A percentile compares a stretch with the other conserved stretches of the same genome.
These are phyloP conservation scores for Ashinkailepas kermadecensis DNA, from an alignment of 2,888 invertebrate genomes.

Conservation along the genomic window DNA sequence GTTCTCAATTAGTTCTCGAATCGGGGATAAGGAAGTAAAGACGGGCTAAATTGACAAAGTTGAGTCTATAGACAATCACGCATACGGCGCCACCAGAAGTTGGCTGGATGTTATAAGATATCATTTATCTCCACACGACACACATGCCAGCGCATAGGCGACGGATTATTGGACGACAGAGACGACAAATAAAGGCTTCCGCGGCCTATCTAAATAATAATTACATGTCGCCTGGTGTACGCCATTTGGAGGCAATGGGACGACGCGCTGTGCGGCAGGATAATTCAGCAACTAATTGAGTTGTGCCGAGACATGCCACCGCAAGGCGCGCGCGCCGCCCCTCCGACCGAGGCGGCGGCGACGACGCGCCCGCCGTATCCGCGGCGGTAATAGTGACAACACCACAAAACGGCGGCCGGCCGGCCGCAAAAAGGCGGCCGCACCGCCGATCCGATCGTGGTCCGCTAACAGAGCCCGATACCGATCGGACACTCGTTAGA, in stretches of 20 bases:
- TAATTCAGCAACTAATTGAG: slow-evolving; percentile 7
- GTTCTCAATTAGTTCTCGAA: slow-evolving; percentile 18
- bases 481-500: not conserved
- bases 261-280: not conserved
- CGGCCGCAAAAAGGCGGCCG: too few species aligned
- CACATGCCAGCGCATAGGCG: not conserved
- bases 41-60: slow-evolving; percentile 18
- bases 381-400: not conserved
- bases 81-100: not conserved
- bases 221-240: not conserved
- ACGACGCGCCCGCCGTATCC: not conserved
- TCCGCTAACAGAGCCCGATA: not conserved
- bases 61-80: slow-evolving; percentile 7
- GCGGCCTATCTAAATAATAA: not conserved
- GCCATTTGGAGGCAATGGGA: not conserved
- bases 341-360: not conserved
- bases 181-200: slow-evolving; percentile 4
- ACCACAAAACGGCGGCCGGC: not conserved
- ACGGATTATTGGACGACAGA: not conserved
- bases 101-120: slow-evolving; percentile 2
- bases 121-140: not conserved
- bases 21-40: slow-evolving; percentile 5
- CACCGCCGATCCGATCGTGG: too few species aligned
- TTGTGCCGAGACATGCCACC: not conserved
- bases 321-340: not conserved